phyloP scores from a whole-genome alignment of 2,888 invertebrate species.

The Smittia aterrima region DNA sequence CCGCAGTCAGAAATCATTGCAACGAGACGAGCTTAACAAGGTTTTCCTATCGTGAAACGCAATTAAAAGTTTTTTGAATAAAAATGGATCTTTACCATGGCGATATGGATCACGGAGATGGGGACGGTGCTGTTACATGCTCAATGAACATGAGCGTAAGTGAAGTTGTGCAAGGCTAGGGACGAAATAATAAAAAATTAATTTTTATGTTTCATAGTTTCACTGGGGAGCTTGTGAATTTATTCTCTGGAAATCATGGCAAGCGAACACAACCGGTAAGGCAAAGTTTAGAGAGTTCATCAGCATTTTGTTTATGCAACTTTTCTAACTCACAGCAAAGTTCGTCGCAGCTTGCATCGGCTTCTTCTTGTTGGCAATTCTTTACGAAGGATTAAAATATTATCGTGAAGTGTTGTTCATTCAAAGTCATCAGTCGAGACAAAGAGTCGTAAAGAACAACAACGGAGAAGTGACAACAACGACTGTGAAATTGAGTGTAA shows the following conservation, averaged over 20 bases:
- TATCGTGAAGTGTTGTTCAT: slow-evolving; percentile 57
- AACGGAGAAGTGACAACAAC: slow-evolving; percentile 40
- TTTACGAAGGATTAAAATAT: slow-evolving; percentile 96
- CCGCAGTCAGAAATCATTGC: not conserved
- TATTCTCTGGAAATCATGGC: slow-evolving; percentile 79
- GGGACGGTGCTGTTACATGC: not conserved
- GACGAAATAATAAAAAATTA: not conserved
- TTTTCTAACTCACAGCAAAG: slow-evolving; percentile 47
- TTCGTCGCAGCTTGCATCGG: slow-evolving; percentile 85
- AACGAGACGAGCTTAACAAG: not conserved
- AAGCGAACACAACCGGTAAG: slow-evolving; percentile 64
- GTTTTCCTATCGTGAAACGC: not conserved
- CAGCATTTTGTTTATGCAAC: not conserved
- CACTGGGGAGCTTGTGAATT: slow-evolving; percentile 73
- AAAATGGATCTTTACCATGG: not conserved
- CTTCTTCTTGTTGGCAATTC: slow-evolving; percentile 81
- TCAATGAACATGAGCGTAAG: not conserved
- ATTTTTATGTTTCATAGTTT: slow-evolving; percentile 59
- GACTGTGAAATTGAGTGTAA: not conserved
- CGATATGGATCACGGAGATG: slow-evolving; percentile 4
- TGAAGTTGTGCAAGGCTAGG: not conserved
- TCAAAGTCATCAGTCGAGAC: not conserved
- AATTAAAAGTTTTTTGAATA: too few species aligned
- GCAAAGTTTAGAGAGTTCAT: not conserved
- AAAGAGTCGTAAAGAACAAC: slow-evolving; percentile 39